These are phyloP conservation scores for Anoplophora glabripennis DNA, from an alignment of 1,140 invertebrate species.

Conservation along the genomic window DNA sequence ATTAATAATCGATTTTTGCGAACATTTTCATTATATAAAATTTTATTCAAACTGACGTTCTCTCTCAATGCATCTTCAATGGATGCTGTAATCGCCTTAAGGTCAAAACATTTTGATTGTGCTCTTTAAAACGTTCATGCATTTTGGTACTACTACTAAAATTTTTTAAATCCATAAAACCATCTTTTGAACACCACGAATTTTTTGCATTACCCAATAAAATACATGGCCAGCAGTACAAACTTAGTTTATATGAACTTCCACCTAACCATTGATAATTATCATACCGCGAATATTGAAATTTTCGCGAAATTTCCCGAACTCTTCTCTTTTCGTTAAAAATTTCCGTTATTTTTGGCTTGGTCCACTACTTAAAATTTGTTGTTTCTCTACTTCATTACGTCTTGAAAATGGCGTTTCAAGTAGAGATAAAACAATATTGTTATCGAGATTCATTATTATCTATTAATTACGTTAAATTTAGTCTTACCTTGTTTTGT, in stretches of 20 bases:
- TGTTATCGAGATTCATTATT: neutral
- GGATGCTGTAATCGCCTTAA: slow-evolving; percentile 11
- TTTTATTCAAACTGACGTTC: slow-evolving; percentile 13
- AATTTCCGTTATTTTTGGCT: no score
- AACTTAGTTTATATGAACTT: slow-evolving; percentile 10
- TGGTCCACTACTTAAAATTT: no score
- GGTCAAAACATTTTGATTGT: slow-evolving; percentile 10
- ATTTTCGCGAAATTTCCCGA: neutral
- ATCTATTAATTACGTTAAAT: no score
- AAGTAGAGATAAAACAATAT: neutral
- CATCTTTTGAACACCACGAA: neutral
- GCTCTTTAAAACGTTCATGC: slow-evolving; percentile 19
- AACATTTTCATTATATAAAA: slow-evolving; percentile 26
- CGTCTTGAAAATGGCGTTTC: no score
- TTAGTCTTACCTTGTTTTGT: no score
- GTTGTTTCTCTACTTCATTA: no score
- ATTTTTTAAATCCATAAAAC: slow-evolving; percentile 17
- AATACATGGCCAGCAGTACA: slow-evolving; percentile 18
- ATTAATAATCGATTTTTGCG: slow-evolving; percentile 20
- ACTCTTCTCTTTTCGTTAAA: no score
- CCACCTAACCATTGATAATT: slow-evolving; percentile 11
- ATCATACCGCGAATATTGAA: slow-evolving; percentile 6
- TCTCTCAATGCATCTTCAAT: slow-evolving; percentile 17
- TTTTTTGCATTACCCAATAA: slow-evolving; percentile 5
- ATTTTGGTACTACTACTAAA: slow-evolving; percentile 5